These are phyloP conservation scores for Hirundichthys speculiger DNA, from an alignment of 2,113 vertebrate genomes.

Conservation along the genomic window DNA sequence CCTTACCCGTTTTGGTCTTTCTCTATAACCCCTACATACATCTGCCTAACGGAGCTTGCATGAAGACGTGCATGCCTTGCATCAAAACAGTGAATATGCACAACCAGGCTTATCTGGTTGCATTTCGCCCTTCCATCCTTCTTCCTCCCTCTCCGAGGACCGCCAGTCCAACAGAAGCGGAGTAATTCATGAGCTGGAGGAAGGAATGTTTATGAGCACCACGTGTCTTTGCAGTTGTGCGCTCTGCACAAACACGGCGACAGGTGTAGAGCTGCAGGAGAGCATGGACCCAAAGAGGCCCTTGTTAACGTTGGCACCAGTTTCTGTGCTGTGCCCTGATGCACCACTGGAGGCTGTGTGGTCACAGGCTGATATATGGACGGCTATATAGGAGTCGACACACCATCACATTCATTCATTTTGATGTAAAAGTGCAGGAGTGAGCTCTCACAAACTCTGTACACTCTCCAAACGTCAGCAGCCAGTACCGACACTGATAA, in stretches of 20 bases:
- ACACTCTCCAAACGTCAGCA: too few relatives aligned
- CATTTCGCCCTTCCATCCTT: constrained; percentile 24
- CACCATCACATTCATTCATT: constrained; percentile 33
- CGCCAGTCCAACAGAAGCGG: background rate
- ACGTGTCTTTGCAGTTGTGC: constrained; percentile 57
- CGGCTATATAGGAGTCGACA: constrained; percentile 28
- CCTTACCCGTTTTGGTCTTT: too few relatives aligned
- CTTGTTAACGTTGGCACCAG: constrained; percentile 61
- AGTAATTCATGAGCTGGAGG: constrained; percentile 64
- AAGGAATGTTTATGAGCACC: constrained; percentile 65
- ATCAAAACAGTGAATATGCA: constrained; percentile 13
- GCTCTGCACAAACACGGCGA: constrained; percentile 34
- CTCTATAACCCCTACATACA: background rate
- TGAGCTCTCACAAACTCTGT: too few relatives aligned
- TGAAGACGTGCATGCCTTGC: background rate
- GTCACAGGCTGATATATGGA: constrained; percentile 58
- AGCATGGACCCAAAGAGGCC: constrained; percentile 39
- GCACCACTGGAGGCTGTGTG: constrained; percentile 51
- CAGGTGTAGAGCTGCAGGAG: constrained; percentile 63
- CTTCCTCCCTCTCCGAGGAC: constrained; percentile 19
- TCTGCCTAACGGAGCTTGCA: background rate
- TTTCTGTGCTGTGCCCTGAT: constrained; percentile 48
- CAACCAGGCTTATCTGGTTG: constrained; percentile 33
- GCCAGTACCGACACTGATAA: too few relatives aligned
- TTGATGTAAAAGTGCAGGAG: too few relatives aligned